Conservation (phyloP, 2,797 vertebrate species). For the Aplochiton taeniatus region DNA sequence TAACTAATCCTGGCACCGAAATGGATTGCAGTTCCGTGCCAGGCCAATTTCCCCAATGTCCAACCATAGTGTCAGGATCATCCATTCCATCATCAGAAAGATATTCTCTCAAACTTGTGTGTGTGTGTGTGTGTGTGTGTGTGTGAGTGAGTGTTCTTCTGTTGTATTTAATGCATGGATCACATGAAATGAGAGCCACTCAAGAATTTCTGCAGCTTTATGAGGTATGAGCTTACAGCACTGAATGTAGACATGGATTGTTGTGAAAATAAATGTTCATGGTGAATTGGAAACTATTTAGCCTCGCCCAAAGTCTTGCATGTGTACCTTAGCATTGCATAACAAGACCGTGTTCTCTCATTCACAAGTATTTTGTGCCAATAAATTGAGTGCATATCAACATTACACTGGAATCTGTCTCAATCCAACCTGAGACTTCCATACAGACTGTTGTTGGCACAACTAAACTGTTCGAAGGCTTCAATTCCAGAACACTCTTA, state of each 20-base stretch:
- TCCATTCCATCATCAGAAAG: slow-evolving; percentile 11
- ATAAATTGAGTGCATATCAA: too few relatives aligned
- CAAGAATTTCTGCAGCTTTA: slow-evolving; percentile 5
- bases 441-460: too few relatives aligned
- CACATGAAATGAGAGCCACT: slow-evolving; percentile 13
- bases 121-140: background rate
- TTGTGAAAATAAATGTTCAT: slow-evolving; percentile 31
- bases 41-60: slow-evolving; percentile 9
- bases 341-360: too few relatives aligned
- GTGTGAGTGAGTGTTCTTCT: background rate
- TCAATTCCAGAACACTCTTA: too few relatives aligned
- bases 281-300: slow-evolving; percentile 41
- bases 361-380: too few relatives aligned
- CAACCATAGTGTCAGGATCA: slow-evolving; percentile 6
- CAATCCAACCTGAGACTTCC: too few relatives aligned
- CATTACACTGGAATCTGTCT: too few relatives aligned
- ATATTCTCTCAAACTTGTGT: slow-evolving; percentile 2
- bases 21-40: background rate
- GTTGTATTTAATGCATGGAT: slow-evolving; percentile 22
- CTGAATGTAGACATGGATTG: slow-evolving; percentile 25
- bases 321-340: background rate
- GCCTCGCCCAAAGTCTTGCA: slow-evolving; percentile 42
- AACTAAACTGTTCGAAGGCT: too few relatives aligned
- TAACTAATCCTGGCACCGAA: slow-evolving; percentile 3
- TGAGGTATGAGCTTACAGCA: slow-evolving; percentile 22